A percentile compares a stretch with the other conserved stretches of the same genome.
Conservation (phyloP, 2,113 vertebrate genomes). For the Oryzias melastigma region DNA sequence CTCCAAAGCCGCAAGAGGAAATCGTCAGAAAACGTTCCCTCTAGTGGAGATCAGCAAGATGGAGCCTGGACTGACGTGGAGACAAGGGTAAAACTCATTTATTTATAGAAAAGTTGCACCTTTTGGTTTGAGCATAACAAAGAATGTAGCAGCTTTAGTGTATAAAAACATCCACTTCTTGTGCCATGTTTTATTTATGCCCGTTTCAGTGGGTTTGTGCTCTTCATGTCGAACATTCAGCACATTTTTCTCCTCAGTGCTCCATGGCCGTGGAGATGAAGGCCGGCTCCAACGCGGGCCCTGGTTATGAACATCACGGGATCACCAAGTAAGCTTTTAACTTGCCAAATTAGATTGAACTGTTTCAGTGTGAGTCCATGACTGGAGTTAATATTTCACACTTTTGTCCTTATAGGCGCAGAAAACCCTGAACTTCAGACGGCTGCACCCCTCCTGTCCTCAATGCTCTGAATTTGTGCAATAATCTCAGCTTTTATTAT, state of each 20-base stretch:
- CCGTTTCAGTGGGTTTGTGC: too few relatives aligned
- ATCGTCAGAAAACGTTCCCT: constrained; percentile 74
- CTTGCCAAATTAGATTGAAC: neutral
- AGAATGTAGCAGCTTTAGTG: too few relatives aligned
- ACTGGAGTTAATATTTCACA: constrained; percentile 6
- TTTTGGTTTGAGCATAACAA: neutral
- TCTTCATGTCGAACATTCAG: neutral
- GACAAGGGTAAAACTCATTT: constrained; percentile 81
- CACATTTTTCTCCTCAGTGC: constrained; percentile 75
- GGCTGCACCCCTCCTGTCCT: constrained; percentile 10
- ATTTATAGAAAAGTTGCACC: neutral
- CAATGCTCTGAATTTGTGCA: constrained; percentile 68
- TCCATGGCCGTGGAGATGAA: constrained; percentile 91
- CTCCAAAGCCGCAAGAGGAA: constrained; percentile 83
- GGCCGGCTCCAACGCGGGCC: constrained; percentile 87
- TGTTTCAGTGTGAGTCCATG: neutral
- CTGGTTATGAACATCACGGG: constrained; percentile 87
- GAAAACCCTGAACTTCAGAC: constrained; percentile 79
- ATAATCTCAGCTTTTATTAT: constrained; percentile 50
- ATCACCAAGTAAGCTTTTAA: constrained; percentile 85
- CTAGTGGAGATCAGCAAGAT: constrained; percentile 64
- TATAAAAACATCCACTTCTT: too few relatives aligned
- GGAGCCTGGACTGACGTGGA: constrained; percentile 91
- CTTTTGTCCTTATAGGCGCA: constrained; percentile 77
- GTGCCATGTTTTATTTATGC: too few relatives aligned